A percentile compares a stretch with the other conserved stretches of the same genome.
Evolutionary conservation across 1,140 invertebrate species (phyloP).

Genomic region (Drosophila albomicans): DNA sequence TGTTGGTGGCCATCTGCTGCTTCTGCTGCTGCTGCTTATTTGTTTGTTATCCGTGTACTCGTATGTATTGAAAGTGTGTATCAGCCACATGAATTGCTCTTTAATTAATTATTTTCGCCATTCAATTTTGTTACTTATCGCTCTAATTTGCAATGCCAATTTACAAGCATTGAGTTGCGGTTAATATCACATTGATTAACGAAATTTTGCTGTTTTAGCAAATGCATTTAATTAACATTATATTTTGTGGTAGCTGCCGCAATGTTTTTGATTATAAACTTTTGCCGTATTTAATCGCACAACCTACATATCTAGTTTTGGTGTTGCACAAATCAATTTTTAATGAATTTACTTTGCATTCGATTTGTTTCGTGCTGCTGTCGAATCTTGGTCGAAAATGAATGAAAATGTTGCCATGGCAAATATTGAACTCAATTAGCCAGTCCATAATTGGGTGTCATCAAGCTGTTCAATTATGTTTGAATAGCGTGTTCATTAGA

Average conservation of each 20-base stretch:
- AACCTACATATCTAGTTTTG: no score
- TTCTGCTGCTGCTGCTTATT: conserved; percentile 4
- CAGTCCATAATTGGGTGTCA: conserved; percentile 4
- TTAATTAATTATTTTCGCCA: conserved; percentile 69
- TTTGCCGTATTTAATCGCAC: no score
- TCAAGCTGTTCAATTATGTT: conserved; percentile 36
- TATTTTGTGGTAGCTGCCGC: neutral
- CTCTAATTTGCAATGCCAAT: conserved; percentile 49
- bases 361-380: no score
- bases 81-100: conserved; percentile 53
- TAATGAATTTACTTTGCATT: no score
- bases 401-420: no score
- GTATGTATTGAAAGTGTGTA: neutral
- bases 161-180: neutral
- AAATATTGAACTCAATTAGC: conserved; percentile 19
- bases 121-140: conserved; percentile 22
- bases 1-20: conserved; percentile 6
- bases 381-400: no score
- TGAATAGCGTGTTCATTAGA: conserved; percentile 28
- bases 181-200: neutral
- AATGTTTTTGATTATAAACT: no score
- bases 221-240: neutral
- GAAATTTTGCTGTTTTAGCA: neutral
- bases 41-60: conserved; percentile 6
- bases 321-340: no score